Evolutionary conservation across 2,888 invertebrate genomes (phyloP), one percentile per base, ranked within the genome.

Genomic region (Caenorhabditis sinica): DNA sequence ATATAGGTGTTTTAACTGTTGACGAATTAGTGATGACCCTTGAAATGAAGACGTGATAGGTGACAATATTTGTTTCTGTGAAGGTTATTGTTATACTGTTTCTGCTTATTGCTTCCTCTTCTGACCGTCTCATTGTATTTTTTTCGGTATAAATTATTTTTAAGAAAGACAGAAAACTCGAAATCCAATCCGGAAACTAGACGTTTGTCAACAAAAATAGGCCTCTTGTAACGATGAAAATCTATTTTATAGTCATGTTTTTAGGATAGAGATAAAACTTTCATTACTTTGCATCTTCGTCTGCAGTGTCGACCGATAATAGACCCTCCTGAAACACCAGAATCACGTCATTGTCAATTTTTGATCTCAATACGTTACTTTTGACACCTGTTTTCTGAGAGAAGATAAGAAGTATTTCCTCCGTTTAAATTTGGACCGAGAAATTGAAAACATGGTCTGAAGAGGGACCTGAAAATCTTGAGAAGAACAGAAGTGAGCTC

Each of bases 351-450:
- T 51, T 51, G n/a, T 20, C 51, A 51, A 40, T 11, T 51, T 51
- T 51, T 51, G 51, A 51, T 51, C 20, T 51, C 51, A 51, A 51
- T 51, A 20, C 45, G 45, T 45, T 45, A 45, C 11, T 45, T 45
- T 45, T 45, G 2, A 45, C 45, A 45, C 45, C 45, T 45, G 45
- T 45, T 45, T 45, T 17, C 45, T 33, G 33, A 51, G 23, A 6
- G 2, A 51, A 51, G 1, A n/a, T 51, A 13, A 45, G 15, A 45
- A 45, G 45, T 51, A 20, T 23, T n/a, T n/a, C n/a, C n/a, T n/a
- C n/a, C n/a, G n/a, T n/a, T n/a, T n/a, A n/a, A n/a, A 51, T 20
- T 51, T 40, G 11, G 13, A 40, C 2, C 11, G 13, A 11, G 40
- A 11, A 6, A 6, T 40, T 40, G 56, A 56, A 13, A 25, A 25